phyloP scores from a whole-genome alignment of 2,113 vertebrate species.

The Ptyas mucosa region DNA sequence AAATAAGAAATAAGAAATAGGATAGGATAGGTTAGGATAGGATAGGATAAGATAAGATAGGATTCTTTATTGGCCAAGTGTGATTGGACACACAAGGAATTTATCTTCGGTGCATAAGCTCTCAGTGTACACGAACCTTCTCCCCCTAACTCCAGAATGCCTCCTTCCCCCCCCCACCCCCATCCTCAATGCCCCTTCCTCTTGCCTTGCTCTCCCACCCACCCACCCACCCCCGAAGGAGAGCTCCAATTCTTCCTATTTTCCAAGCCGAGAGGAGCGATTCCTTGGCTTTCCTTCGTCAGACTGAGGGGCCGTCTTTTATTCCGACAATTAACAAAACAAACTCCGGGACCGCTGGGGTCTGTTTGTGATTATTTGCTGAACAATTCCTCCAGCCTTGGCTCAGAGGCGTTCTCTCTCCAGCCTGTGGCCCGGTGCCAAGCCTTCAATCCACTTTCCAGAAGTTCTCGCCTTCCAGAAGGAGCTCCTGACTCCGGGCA shows the following conservation, averaged over 20 bases:
- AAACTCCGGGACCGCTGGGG: conserved; percentile 41
- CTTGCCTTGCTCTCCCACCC: not conserved
- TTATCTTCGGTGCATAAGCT: too few species aligned
- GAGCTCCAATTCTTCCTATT: not conserved
- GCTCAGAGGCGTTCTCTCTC: not conserved
- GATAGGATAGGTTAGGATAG: too few species aligned
- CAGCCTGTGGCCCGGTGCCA: not conserved
- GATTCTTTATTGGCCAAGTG: too few species aligned
- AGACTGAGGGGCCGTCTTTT: conserved; percentile 47
- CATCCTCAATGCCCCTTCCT: not conserved
- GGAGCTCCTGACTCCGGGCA: not conserved
- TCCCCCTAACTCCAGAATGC: not conserved
- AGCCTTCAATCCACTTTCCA: not conserved
- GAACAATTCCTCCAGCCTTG: conserved; percentile 24
- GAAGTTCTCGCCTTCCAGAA: not conserved
- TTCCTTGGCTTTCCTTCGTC: conserved; percentile 39
- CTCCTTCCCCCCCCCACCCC: not conserved
- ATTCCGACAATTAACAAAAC: conserved; percentile 60
- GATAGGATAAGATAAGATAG: too few species aligned
- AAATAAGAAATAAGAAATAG: too few species aligned
- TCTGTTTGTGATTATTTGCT: conserved; percentile 64
- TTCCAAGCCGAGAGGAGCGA: not conserved
- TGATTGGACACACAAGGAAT: too few species aligned
- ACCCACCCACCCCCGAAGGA: not conserved
- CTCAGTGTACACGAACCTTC: too few species aligned